phyloP scores from a whole-genome alignment of 2,888 invertebrate genomes.

The Myopa testacea region DNA sequence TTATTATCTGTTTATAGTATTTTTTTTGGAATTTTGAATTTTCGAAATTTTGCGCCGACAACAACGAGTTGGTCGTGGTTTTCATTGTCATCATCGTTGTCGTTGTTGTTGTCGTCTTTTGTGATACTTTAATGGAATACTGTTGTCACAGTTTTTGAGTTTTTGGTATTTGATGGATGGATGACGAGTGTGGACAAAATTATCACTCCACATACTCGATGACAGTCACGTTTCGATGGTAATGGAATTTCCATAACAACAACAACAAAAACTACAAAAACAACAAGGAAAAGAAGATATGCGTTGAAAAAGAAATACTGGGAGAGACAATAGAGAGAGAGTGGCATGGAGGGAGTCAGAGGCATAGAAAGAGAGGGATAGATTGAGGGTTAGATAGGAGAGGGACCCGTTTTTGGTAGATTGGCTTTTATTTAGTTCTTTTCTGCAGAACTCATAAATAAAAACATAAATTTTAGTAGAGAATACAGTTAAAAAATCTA shows the following conservation, averaged over 20 bases:
- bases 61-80: no score
- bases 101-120: neutral
- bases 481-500: no score
- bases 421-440: no score
- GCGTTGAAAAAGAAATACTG: no score
- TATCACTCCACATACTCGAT: neutral
- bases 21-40: neutral
- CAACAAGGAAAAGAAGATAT: neutral
- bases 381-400: no score
- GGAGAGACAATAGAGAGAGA: no score
- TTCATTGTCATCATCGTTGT: no score
- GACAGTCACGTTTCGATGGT: neutral
- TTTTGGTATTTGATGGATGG: neutral
- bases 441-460: no score
- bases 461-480: no score
- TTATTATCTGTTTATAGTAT: neutral
- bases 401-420: no score
- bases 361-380: no score
- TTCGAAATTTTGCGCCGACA: neutral
- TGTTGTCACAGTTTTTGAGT: neutral
- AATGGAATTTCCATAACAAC: constrained; percentile 12
- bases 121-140: neutral
- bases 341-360: no score
- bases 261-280: neutral
- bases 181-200: neutral